Evolutionary conservation across 2,888 invertebrate species (phyloP).

Genomic region (Taenaris catops): DNA sequence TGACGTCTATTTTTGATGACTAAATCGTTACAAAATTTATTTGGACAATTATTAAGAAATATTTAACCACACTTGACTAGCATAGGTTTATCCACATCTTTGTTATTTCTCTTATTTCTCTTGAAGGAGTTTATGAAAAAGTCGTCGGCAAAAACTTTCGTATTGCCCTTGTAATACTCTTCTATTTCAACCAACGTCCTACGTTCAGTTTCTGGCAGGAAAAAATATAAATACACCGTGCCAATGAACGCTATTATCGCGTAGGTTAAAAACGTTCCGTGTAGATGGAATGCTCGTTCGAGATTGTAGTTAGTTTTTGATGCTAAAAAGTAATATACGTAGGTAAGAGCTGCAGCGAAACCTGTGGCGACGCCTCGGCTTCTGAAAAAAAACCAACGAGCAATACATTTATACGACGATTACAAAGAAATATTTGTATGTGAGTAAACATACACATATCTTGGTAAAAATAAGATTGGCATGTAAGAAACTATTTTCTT

Average conservation of each 20-base stretch:
- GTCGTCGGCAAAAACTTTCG: slow-evolving; percentile 62
- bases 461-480: too few species aligned
- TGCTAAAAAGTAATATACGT: slow-evolving; percentile 66
- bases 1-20: too few species aligned
- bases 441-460: too few species aligned
- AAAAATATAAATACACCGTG: slow-evolving; percentile 69
- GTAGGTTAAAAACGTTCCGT: slow-evolving; percentile 71
- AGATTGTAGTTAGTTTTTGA: slow-evolving; percentile 77
- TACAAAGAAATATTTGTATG: too few species aligned
- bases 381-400: slow-evolving; percentile 54
- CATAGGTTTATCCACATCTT: slow-evolving; percentile 49
- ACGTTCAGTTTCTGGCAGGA: slow-evolving; percentile 77
- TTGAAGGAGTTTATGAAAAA: slow-evolving; percentile 58
- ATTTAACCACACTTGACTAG: slow-evolving; percentile 39
- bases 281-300: slow-evolving; percentile 62
- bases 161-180: slow-evolving; percentile 57
- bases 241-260: slow-evolving; percentile 62
- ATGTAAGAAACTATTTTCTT: too few species aligned
- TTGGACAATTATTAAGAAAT: neutral
- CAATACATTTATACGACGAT: too few species aligned
- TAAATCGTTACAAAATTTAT: too few species aligned
- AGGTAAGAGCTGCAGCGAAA: slow-evolving; percentile 69
- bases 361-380: slow-evolving; percentile 76
- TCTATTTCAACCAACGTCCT: slow-evolving; percentile 74
- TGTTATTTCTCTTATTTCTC: slow-evolving; percentile 40